Percentiles rank a stretch among this genome's conserved stretches.
phyloP scores from a whole-genome alignment of 2,113 vertebrate genomes.

The Sclerurus mexicanus region DNA sequence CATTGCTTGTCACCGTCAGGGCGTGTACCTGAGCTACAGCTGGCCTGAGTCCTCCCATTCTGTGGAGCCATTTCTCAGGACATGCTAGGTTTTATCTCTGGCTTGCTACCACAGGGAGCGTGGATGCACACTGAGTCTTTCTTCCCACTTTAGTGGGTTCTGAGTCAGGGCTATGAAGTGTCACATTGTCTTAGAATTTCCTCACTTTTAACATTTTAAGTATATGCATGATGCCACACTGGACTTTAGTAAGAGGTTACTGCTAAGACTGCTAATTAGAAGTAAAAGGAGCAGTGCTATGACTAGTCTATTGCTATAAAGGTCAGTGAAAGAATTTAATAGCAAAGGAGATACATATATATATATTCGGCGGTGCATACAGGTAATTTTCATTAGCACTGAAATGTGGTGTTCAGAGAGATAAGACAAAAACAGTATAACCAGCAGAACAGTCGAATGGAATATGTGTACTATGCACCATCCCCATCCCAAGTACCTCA shows the following conservation, averaged over 20 bases:
- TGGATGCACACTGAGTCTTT: neutral
- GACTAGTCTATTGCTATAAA: neutral
- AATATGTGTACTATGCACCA: neutral
- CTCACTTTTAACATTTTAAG: neutral
- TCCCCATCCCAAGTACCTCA: neutral
- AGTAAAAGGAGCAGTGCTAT: neutral
- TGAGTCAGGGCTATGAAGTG: neutral
- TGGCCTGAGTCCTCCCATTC: neutral
- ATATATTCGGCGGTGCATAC: neutral
- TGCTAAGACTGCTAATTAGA: neutral
- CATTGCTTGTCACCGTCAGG: neutral
- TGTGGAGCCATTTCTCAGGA: neutral
- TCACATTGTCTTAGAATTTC: neutral
- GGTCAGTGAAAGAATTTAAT: neutral
- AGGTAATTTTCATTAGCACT: neutral
- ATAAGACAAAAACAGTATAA: neutral
- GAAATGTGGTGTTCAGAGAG: neutral
- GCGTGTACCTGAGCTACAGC: neutral
- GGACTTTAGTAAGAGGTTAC: neutral
- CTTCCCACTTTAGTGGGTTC: neutral
- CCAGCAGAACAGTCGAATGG: neutral
- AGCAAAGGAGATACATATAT: neutral
- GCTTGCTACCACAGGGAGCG: neutral
- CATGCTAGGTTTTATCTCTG: neutral
- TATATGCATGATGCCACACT: neutral